Conservation (phyloP, 30 jellyfish, hydroid and myxozoan genomes). For the Clytia hemisphaerica region DNA sequence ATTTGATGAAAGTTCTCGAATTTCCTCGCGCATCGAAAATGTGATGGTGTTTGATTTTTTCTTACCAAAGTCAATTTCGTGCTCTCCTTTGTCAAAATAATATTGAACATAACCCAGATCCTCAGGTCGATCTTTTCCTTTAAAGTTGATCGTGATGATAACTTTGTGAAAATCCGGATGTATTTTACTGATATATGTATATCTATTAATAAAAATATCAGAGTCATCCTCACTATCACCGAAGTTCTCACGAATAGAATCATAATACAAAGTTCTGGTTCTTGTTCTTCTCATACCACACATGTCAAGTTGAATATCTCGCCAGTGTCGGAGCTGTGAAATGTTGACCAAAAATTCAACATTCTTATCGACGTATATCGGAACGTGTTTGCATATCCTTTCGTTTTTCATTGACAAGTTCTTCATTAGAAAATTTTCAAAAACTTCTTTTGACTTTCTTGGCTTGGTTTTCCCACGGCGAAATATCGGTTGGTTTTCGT, state of each 20-base stretch:
- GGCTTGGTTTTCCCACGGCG: too few relatives aligned
- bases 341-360: constrained; percentile 37
- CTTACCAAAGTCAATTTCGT: too few relatives aligned
- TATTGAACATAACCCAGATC: constrained; percentile 12
- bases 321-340: constrained; percentile 12
- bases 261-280: constrained; percentile 23
- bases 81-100: constrained; percentile 32
- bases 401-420: too few relatives aligned
- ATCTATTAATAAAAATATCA: constrained; percentile 8
- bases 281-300: constrained; percentile 24
- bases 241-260: background rate
- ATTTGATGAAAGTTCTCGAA: background rate
- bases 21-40: background rate
- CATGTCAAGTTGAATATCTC: constrained; percentile 34
- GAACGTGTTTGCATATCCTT: too few relatives aligned
- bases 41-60: background rate
- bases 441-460: too few relatives aligned
- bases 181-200: constrained; percentile 5
- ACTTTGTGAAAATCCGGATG: constrained; percentile 36
- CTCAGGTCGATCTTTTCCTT: background rate
- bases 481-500: too few relatives aligned
- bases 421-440: too few relatives aligned
- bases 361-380: constrained; percentile 27
- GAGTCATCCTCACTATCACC: background rate
- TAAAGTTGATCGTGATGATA: background rate